Percentiles rank a stretch among this genome's conserved stretches.
phyloP scores from a whole-genome alignment of 2,888 invertebrate species.

The Tachystola acroxantha region DNA sequence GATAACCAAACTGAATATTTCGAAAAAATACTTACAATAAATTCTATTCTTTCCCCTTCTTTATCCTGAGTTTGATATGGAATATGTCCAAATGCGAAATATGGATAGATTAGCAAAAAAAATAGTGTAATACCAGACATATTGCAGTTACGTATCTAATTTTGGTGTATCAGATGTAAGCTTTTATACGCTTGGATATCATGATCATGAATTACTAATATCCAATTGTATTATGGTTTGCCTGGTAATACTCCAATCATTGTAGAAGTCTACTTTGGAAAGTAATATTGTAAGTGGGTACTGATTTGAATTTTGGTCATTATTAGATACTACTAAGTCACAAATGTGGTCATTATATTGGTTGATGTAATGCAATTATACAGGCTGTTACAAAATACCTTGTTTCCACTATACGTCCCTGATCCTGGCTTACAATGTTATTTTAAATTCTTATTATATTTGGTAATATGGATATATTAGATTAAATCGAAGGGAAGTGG shows the following conservation, averaged over 20 bases:
- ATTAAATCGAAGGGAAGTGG: too few relatives aligned
- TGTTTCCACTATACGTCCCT: too few relatives aligned
- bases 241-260: slow-evolving; percentile 11
- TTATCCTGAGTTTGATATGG: neutral
- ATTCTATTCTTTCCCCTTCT: neutral
- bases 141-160: neutral
- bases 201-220: slow-evolving; percentile 4
- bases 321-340: too few relatives aligned
- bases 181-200: slow-evolving; percentile 3
- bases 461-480: too few relatives aligned
- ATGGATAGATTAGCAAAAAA: neutral
- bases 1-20: too few relatives aligned
- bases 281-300: too few relatives aligned
- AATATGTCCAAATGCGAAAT: neutral
- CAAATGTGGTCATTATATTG: too few relatives aligned
- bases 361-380: too few relatives aligned
- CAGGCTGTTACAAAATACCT: too few relatives aligned
- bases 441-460: too few relatives aligned
- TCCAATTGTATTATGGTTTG: slow-evolving; percentile 10
- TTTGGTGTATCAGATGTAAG: neutral
- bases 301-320: too few relatives aligned
- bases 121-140: neutral
- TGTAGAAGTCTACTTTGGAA: neutral
- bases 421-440: too few relatives aligned
- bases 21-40: slow-evolving; percentile 2